Base-by-base conservation (phyloP, 2,797 vertebrate genomes). In the Furcifer pardalis region DNA sequence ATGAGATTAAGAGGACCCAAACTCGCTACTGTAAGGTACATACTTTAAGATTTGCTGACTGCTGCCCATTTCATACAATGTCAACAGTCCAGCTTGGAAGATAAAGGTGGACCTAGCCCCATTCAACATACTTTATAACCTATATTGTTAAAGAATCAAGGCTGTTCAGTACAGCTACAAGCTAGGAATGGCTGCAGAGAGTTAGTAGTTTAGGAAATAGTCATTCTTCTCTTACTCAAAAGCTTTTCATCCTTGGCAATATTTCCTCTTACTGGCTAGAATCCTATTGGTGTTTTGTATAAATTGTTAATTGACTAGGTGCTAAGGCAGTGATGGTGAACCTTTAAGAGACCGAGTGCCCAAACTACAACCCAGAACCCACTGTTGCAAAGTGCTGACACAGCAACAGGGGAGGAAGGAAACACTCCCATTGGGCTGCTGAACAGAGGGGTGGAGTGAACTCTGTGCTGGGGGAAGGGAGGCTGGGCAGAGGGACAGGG, bases 1-100 rank as follows among this genome's bases (percentile, higher is more conserved):
- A 95, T 90, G 97, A 97, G 87, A 93, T 95, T 44, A 95, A 93
- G 82, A 95, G 95, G 89, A 95, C 94, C 62, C 95, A 93, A 21
- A 97, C 96, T 81, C 87, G 78, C 84, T 96, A 93, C 89, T 95
- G 92, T 90, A 96, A 96, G 94, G 97, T 97, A 87, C 62, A 66
- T 46, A 30, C 81, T 32, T 49, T 52, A 42, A 69, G 44, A 25
- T 65, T 49, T 77, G n/a, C 49, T 77, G 68, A 27, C n/a, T 81
- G 23, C 46, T 74, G 23, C 44, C 27, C 21, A 63, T 30, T n/a
- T 85, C 30, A 75, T 59, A 68, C 75, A 30, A 10, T 69, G 30
- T 15, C n/a, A 59, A 30, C 2, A 35, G 4, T 6, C 59, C 60
- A 65, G 37, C 21, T 49, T 66, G 25, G 63, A 68, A 80, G n/a